These are phyloP conservation scores for Scyliorhinus canicula DNA, from an alignment of 2,797 vertebrate genomes.

Conservation along the genomic window DNA sequence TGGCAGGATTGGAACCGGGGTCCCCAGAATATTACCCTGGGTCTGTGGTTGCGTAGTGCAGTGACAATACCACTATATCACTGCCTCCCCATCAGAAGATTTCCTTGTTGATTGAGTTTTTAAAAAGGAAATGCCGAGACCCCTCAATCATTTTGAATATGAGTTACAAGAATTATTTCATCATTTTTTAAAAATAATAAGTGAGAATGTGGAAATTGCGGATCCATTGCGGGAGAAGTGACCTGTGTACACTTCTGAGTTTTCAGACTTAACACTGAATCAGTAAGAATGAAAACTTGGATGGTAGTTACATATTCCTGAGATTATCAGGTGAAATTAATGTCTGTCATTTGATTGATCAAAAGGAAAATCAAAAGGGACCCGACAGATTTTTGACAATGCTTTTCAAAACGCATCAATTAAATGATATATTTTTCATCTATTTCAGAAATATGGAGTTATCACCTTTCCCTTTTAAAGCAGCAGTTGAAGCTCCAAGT, in stretches of 20 bases:
- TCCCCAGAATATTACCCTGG: too few species aligned
- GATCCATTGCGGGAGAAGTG: neutral
- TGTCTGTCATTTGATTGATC: neutral
- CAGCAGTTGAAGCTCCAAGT: neutral
- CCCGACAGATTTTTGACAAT: neutral
- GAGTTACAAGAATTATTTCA: neutral
- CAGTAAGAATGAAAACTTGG: neutral
- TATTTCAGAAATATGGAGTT: neutral
- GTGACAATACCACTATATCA: too few species aligned
- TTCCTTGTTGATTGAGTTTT: neutral
- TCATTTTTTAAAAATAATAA: neutral
- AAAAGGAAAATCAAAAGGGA: neutral
- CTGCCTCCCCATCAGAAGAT: neutral
- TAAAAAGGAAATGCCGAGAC: neutral
- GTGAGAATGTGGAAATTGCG: neutral
- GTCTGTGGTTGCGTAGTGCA: too few species aligned
- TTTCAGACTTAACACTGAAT: neutral
- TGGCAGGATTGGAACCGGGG: too few species aligned
- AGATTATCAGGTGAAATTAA: neutral
- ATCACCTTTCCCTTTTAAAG: neutral
- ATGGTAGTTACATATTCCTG: neutral
- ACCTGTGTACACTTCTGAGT: neutral
- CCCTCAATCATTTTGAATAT: neutral
- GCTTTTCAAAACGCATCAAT: neutral
- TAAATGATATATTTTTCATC: neutral